phyloP scores from a whole-genome alignment of 2,888 invertebrate species.

The Nomada ruficornis region DNA sequence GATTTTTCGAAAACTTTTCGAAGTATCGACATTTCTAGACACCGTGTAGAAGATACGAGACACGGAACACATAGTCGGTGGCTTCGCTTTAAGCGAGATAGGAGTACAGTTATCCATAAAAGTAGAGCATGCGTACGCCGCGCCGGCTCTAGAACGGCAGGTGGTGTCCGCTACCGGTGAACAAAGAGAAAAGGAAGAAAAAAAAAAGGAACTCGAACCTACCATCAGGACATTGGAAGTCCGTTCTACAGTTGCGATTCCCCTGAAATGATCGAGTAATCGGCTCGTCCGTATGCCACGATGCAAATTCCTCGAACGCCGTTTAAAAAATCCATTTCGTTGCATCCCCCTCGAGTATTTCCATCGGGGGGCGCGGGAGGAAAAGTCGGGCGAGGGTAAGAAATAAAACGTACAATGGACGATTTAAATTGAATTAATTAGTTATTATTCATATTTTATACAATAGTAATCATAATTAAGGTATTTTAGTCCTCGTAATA shows the following conservation, averaged over 20 bases:
- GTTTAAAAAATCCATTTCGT: constrained; percentile 17
- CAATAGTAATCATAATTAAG: constrained; percentile 84
- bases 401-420: constrained; percentile 7
- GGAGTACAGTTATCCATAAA: constrained; percentile 77
- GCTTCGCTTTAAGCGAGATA: constrained; percentile 71
- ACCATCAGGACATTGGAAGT: constrained; percentile 60
- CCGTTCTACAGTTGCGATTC: constrained; percentile 37
- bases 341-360: constrained; percentile 3
- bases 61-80: constrained; percentile 55
- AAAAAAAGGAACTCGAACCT: constrained; percentile 51
- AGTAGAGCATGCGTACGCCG: constrained; percentile 75
- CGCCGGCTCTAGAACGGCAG: constrained; percentile 71
- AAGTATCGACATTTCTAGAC: constrained; percentile 38
- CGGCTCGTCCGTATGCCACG: constrained; percentile 40
- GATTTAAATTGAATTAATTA: constrained; percentile 83
- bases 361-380: not conserved
- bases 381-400: not conserved
- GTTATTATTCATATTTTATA: constrained; percentile 84
- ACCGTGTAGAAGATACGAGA: constrained; percentile 54
- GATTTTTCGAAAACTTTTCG: not conserved
- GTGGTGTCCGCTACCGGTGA: constrained; percentile 74
- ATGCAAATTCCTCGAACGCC: constrained; percentile 29
- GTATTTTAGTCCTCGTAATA: constrained; percentile 82
- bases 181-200: constrained; percentile 69
- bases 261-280: constrained; percentile 62